These are phyloP conservation scores for Rafetus swinhoei DNA, from an alignment of 2,113 vertebrate genomes.

Conservation along the genomic window DNA sequence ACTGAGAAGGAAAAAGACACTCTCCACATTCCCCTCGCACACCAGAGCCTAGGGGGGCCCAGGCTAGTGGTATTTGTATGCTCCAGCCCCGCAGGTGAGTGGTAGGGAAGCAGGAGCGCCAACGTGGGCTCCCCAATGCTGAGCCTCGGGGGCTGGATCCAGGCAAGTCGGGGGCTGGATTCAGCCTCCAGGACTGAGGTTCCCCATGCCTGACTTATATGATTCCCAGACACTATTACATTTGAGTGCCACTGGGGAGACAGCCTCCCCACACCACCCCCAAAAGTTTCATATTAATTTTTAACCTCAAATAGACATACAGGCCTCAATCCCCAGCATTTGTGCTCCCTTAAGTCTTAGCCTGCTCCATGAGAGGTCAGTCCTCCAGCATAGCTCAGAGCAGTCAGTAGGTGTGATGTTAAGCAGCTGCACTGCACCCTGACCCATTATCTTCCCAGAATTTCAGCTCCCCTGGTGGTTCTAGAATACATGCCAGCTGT, in stretches of 20 bases:
- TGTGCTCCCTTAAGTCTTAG: too few relatives aligned
- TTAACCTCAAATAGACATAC: background rate
- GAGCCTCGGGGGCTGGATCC: too few relatives aligned
- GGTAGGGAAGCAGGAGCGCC: too few relatives aligned
- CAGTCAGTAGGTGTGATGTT: background rate
- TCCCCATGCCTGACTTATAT: background rate
- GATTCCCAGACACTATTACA: background rate
- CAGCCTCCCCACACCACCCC: background rate
- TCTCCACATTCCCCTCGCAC: too few relatives aligned
- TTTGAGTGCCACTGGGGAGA: background rate
- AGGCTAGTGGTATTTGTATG: too few relatives aligned
- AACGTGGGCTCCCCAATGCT: too few relatives aligned
- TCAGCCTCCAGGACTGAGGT: too few relatives aligned
- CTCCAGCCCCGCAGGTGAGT: too few relatives aligned
- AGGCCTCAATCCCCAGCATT: background rate
- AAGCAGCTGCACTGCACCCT: conserved; percentile 32
- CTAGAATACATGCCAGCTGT: background rate
- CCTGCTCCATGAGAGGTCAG: accelerated
- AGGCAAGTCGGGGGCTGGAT: too few relatives aligned
- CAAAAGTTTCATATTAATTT: background rate
- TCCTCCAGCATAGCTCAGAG: background rate
- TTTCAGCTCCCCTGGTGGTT: background rate
- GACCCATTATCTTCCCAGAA: background rate
- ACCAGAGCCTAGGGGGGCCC: too few relatives aligned
- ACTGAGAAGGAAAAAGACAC: too few relatives aligned